Base-by-base conservation (phyloP, 1,140 invertebrate species). In the Eriosoma lanigerum region DNA sequence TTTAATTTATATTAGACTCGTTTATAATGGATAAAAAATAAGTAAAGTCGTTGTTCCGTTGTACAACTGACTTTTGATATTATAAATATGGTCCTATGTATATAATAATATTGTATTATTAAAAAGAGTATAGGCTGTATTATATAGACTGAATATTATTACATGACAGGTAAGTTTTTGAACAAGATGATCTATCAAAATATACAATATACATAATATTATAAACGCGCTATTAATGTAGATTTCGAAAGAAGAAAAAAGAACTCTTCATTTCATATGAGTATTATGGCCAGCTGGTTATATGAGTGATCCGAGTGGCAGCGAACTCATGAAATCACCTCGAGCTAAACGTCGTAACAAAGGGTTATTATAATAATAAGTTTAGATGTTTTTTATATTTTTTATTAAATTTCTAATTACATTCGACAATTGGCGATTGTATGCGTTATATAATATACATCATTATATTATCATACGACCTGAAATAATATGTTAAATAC, bases 131-230 rank as follows among this genome's bases (percentile, higher is more conserved):
- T n/a, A n/a, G n/a, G n/a, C n/a, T n/a, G 1, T 68, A 68, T 46
- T 54, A 8, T 70, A 48, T 60, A 46, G 56, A 78, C 62, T 62
- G 54, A 58, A 78, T 78, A 62, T 62, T 62, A 48, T 26, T 24
- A 60, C 75, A 78, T 48, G 75, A 62, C 75, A 62, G 38, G 54
- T 78, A 78, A 6, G 56, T 78, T 78, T 62, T 62, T 19, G 38
- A 62, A 78, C 52, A 12, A 48, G 75, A 78, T 29, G 75, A 78
- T 78, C 75, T 78, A 78, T 78, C 75, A 78, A 13, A 26, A 1
- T 32, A 24, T 29, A 56, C n/a, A 52, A 3, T 3, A 8, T 38
- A 8, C 8, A 38, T 38, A 38, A 38, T 38, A 38, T 38, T 38
- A 38, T 38, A 38, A 38, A 21, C 56, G 17, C 8, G 56, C 62